Conservation (phyloP, 2,888 invertebrate genomes). For the Dioctria linearis region DNA sequence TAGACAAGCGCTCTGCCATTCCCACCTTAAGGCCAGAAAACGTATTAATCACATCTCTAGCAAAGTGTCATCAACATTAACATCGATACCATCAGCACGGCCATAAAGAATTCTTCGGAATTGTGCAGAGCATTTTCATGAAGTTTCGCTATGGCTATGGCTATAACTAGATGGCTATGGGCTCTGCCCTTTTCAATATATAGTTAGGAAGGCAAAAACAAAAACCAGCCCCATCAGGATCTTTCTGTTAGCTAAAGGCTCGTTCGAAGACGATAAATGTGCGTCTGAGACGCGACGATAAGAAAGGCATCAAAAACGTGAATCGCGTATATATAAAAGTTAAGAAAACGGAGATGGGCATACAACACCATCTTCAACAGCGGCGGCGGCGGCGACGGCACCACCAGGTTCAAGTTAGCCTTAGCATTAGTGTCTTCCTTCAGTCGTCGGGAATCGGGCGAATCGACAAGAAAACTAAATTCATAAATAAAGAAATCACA, state of each 20-base stretch:
- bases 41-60: constrained; percentile 42
- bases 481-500: constrained; percentile 55
- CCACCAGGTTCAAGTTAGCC: not conserved
- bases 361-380: not conserved
- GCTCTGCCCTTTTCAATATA: too few relatives aligned
- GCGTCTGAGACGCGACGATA: constrained; percentile 24
- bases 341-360: constrained; percentile 23
- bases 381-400: not conserved
- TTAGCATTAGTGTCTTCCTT: not conserved
- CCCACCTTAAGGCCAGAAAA: constrained; percentile 48
- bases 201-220: not conserved
- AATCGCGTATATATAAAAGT: constrained; percentile 15
- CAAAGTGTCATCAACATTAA: constrained; percentile 46
- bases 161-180: too few relatives aligned
- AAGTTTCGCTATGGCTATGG: constrained; percentile 22
- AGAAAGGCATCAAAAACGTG: constrained; percentile 44
- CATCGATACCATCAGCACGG: constrained; percentile 40
- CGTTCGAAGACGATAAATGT: constrained; percentile 34
- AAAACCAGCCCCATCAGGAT: constrained; percentile 26
- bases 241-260: not conserved
- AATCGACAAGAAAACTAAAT: constrained; percentile 28
- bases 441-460: not conserved
- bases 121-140: constrained; percentile 34
- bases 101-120: constrained; percentile 38
- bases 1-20: constrained; percentile 6